Conservation (phyloP, 2,888 invertebrate species). For the Epirrhoe alternata region DNA sequence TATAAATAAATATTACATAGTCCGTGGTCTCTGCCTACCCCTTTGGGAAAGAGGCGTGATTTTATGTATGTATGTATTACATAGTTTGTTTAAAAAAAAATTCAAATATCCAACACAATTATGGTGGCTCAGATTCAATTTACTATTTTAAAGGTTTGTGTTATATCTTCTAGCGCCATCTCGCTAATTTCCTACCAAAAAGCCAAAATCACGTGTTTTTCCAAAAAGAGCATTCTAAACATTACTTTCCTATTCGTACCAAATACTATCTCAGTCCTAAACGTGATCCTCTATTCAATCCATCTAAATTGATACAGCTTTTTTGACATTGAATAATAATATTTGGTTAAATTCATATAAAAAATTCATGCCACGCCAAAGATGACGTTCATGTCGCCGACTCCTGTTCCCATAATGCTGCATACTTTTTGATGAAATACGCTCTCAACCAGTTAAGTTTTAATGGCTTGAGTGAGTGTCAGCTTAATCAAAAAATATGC, state of each 20-base stretch:
- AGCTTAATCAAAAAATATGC: background rate
- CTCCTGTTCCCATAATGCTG: slow-evolving; percentile 41
- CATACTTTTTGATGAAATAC: slow-evolving; percentile 13
- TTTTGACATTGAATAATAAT: slow-evolving; percentile 17
- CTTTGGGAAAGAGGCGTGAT: no score
- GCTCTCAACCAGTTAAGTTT: slow-evolving; percentile 9
- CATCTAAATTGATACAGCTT: slow-evolving; percentile 19
- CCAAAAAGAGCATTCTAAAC: slow-evolving; percentile 17
- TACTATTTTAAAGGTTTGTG: slow-evolving; percentile 4
- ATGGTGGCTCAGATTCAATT: slow-evolving; percentile 5
- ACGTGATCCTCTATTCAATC: slow-evolving; percentile 27
- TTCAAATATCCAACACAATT: slow-evolving; percentile 7
- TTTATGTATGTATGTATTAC: no score
- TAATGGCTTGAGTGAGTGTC: slow-evolving; percentile 14
- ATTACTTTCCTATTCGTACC: slow-evolving; percentile 25
- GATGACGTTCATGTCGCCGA: slow-evolving; percentile 37
- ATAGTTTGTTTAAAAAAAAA: no score
- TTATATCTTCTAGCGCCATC: slow-evolving; percentile 33
- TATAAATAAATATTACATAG: no score
- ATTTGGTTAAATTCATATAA: slow-evolving; percentile 34
- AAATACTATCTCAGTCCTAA: slow-evolving; percentile 44
- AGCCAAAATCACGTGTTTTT: slow-evolving; percentile 10
- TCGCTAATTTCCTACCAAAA: slow-evolving; percentile 19
- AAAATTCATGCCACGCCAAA: slow-evolving; percentile 19
- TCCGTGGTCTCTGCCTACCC: no score